A percentile compares a stretch with the other conserved stretches of the same genome.
These are phyloP conservation scores for Botia almorhae DNA, from an alignment of 2,797 vertebrate species.

Conservation along the genomic window DNA sequence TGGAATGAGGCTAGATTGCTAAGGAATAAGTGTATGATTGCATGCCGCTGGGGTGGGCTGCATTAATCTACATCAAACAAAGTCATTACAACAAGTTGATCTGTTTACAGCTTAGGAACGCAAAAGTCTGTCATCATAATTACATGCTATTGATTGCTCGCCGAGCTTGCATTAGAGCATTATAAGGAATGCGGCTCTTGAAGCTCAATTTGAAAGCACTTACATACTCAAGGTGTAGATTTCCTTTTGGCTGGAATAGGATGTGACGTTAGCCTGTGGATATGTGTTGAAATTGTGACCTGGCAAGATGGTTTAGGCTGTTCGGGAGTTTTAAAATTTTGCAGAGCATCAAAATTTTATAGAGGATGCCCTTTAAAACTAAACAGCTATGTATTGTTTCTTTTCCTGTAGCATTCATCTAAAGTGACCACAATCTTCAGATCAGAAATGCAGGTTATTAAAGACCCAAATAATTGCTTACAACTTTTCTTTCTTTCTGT, in stretches of 20 bases:
- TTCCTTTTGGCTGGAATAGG: slow-evolving; percentile 31
- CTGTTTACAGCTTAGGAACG: slow-evolving; percentile 49
- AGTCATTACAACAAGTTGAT: slow-evolving; percentile 28
- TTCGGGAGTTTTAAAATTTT: slow-evolving; percentile 1
- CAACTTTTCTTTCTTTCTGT: slow-evolving; percentile 40
- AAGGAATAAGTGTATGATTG: neutral
- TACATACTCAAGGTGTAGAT: slow-evolving; percentile 9
- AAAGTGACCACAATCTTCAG: slow-evolving; percentile 27
- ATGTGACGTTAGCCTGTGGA: slow-evolving; percentile 42
- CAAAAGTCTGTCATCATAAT: slow-evolving; percentile 51
- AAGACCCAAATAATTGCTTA: slow-evolving; percentile 37
- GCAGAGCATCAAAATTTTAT: slow-evolving; percentile 10
- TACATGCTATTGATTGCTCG: slow-evolving; percentile 61
- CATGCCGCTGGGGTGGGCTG: neutral
- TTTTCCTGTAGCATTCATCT: neutral
- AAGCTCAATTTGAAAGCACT: neutral
- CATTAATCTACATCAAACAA: slow-evolving; percentile 31
- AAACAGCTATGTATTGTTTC: slow-evolving; percentile 31
- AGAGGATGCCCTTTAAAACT: neutral
- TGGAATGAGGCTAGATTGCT: neutral
- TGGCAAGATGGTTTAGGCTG: slow-evolving; percentile 37
- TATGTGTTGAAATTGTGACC: slow-evolving; percentile 40
- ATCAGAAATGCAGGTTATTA: slow-evolving; percentile 24
- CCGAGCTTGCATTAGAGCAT: slow-evolving; percentile 38
- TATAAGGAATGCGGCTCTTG: slow-evolving; percentile 43